Base-by-base conservation (phyloP, 1,140 invertebrate genomes). In the Drosophila arizonae region DNA sequence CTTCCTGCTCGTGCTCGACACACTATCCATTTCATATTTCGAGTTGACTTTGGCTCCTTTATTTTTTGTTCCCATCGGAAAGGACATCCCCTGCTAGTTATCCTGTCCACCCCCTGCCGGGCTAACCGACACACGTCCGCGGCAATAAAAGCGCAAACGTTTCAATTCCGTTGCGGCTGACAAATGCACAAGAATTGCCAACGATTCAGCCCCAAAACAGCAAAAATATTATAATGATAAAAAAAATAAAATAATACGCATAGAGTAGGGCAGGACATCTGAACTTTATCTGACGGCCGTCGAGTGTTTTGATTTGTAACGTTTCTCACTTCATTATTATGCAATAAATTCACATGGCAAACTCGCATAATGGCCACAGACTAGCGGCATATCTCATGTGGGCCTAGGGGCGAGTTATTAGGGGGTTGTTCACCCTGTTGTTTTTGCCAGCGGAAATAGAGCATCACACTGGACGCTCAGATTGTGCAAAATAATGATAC, bases 301-400 rank as follows among this genome's bases (percentile, higher is more conserved):
- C 90, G 90, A 90, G 90, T 91, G 90, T 91, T 91, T 91, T 91
- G 90, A 91, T 91, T 91, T 91, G 90, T 91, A 90, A 91, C 90
- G 90, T 91, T 91, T 91, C 86, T 91, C 90, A 91, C 90, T 91
- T 91, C 86, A 91, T 91, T 91, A 91, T 90, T 91, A 91, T 91
- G 86, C 90, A 79, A 91, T 91, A 91, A 91, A 91, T 76, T 72
- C 69, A 51, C 45, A 60, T 56, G 55, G 43, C 65, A 55, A 62
- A 56, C 36, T 39, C 56, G 50, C 66, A 62, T 87, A 85, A 85
- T 85, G 82, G 82, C 51, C 77, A 81, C 72, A 60, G 2, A 39
- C 36, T 39, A 11, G 36, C 71, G 72, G 76, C 73, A 66, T 67
- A 64, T 75, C 36, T 30, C 41, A 65, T 58, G 36, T 46, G 30